Conservation (phyloP, 2,113 vertebrate species). For the Pseudorhombus dupliciocellatus region DNA sequence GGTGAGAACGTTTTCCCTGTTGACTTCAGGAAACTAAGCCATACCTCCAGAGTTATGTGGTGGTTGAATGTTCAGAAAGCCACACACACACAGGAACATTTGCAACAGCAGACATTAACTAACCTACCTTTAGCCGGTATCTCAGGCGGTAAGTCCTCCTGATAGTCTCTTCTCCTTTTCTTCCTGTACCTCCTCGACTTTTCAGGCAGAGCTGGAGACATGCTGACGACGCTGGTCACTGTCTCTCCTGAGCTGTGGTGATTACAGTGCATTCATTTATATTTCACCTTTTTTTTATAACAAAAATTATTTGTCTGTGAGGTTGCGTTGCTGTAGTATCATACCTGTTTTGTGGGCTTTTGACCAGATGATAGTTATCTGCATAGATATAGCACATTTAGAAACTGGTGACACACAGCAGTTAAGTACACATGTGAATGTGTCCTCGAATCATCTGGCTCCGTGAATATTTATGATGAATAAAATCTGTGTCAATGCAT, state of each 20-base stretch:
- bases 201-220: conserved; percentile 88
- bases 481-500: background rate
- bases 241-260: conserved; percentile 90
- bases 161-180: conserved; percentile 78
- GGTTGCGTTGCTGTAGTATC: too few species aligned
- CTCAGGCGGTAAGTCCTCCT: conserved; percentile 86
- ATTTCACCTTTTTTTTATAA: too few species aligned
- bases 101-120: background rate
- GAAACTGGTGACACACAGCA: background rate
- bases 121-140: conserved; percentile 91
- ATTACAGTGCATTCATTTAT: background rate
- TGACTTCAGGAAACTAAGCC: background rate
- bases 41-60: conserved; percentile 11
- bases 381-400: conserved; percentile 34
- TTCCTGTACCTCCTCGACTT: conserved; percentile 84
- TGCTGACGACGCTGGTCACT: conserved; percentile 85
- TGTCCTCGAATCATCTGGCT: too few species aligned
- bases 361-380: conserved; percentile 93
- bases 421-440: too few species aligned
- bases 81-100: background rate
- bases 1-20: conserved; percentile 21
- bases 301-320: too few species aligned
- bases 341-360: conserved; percentile 93
- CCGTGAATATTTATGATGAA: too few species aligned
- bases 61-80: background rate